These are phyloP conservation scores for Delichon dasypus DNA, from an alignment of 2,797 vertebrate genomes.

Conservation along the genomic window DNA sequence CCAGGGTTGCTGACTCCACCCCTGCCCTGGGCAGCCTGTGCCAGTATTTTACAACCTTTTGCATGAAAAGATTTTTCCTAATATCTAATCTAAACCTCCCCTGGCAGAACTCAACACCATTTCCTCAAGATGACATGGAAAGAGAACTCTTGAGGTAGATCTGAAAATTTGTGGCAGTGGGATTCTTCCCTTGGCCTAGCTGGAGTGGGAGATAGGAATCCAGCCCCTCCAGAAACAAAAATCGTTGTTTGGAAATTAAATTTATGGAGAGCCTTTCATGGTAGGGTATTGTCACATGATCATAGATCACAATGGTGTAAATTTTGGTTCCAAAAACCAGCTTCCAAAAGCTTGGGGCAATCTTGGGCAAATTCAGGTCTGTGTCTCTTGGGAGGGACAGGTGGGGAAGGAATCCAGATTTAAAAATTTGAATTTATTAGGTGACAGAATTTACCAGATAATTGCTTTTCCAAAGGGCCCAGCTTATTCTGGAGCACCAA, in stretches of 20 bases:
- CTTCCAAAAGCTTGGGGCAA: neutral
- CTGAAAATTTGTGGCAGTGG: neutral
- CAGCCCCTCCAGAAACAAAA: neutral
- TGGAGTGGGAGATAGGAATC: neutral
- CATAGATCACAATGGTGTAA: neutral
- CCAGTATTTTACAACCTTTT: neutral
- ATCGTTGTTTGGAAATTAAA: neutral
- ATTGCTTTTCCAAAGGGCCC: neutral
- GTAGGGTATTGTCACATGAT: neutral
- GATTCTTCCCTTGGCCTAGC: neutral
- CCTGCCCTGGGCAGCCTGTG: neutral
- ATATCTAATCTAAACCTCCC: neutral
- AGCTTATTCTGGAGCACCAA: neutral
- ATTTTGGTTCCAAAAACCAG: neutral
- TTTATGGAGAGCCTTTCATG: neutral
- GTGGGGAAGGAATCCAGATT: neutral
- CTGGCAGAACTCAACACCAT: neutral
- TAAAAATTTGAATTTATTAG: neutral
- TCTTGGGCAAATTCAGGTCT: neutral
- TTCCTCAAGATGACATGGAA: neutral
- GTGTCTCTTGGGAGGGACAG: neutral
- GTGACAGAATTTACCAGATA: neutral
- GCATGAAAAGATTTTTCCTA: neutral
- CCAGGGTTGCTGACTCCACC: neutral
- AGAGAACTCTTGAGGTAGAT: neutral